Conservation (phyloP, 37 sponge, comb jelly and placozoan species). For the Diacarnus erythraeanus region DNA sequence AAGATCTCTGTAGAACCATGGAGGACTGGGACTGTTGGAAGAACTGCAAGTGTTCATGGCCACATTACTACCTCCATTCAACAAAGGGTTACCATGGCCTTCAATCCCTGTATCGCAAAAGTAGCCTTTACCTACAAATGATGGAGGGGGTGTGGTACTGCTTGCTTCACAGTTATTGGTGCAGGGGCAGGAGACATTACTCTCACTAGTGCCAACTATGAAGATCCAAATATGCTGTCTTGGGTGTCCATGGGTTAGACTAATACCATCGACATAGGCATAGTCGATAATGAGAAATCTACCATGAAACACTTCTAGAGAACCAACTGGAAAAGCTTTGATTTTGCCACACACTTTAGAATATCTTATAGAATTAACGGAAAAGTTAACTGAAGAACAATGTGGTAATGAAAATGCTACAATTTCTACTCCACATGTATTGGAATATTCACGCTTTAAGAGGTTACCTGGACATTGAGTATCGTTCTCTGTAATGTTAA, state of each 20-base stretch:
- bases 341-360: conserved; percentile 62
- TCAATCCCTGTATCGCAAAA: conserved; percentile 16
- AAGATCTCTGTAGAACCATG: conserved; percentile 39
- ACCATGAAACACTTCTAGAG: conserved; percentile 19
- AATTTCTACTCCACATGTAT: not conserved
- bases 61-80: conserved; percentile 45
- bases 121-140: conserved; percentile 19
- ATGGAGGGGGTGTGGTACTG: not conserved
- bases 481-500: not conserved
- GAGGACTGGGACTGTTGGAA: conserved; percentile 12
- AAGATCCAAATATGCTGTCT: conserved; percentile 43
- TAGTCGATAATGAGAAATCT: not conserved
- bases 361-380: conserved; percentile 18
- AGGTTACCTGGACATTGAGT: not conserved
- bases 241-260: conserved; percentile 28
- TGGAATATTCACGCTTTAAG: not conserved
- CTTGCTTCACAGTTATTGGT: no score
- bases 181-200: not conserved
- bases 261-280: conserved; percentile 30
- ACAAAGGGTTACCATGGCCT: conserved; percentile 24
- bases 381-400: conserved; percentile 23
- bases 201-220: not conserved
- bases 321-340: conserved; percentile 26
- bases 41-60: not conserved
- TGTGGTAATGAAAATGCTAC: not conserved